Evolutionary conservation across 92 coral and sea anemone species (phyloP).

Genomic region (Parazoanthus swiftii): DNA sequence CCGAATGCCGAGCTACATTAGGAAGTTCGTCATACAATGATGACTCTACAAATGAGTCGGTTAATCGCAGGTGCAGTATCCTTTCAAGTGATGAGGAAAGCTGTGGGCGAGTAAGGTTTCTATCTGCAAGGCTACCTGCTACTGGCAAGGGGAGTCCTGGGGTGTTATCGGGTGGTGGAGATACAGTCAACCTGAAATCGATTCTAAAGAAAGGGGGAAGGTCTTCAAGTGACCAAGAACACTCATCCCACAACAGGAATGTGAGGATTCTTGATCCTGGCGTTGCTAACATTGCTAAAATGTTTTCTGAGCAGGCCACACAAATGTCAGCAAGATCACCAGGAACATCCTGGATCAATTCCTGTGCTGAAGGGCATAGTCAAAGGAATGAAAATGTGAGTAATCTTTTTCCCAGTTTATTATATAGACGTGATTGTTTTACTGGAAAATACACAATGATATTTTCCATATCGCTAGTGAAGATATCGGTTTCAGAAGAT

Average conservation of each 20-base stretch:
- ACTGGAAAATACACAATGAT: too few species aligned
- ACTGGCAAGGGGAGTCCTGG: conserved; percentile 67
- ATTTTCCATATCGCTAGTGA: too few species aligned
- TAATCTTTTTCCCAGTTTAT: background rate
- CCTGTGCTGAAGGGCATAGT: background rate
- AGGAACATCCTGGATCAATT: conserved; percentile 5
- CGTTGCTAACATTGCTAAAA: conserved; percentile 6
- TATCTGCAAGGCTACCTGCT: conserved; percentile 90
- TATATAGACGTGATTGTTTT: too few species aligned
- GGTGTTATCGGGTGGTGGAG: conserved; percentile 34
- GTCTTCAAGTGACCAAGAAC: conserved; percentile 63
- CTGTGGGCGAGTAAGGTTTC: conserved; percentile 78
- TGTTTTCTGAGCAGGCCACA: background rate
- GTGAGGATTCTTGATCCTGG: conserved; percentile 17
- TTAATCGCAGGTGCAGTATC: conserved; percentile 1
- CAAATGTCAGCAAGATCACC: conserved; percentile 21
- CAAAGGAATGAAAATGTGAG: background rate
- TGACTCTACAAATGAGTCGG: conserved; percentile 11
- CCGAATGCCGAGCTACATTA: conserved; percentile 4
- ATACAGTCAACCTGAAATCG: conserved; percentile 58
- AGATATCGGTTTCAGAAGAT: too few species aligned
- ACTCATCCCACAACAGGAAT: conserved; percentile 26
- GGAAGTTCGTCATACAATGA: background rate
- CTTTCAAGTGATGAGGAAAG: conserved; percentile 72
- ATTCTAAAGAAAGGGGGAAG: conserved; percentile 72